Base-by-base conservation (phyloP, 2,113 vertebrate genomes). In the Tachysurus vachellii region DNA sequence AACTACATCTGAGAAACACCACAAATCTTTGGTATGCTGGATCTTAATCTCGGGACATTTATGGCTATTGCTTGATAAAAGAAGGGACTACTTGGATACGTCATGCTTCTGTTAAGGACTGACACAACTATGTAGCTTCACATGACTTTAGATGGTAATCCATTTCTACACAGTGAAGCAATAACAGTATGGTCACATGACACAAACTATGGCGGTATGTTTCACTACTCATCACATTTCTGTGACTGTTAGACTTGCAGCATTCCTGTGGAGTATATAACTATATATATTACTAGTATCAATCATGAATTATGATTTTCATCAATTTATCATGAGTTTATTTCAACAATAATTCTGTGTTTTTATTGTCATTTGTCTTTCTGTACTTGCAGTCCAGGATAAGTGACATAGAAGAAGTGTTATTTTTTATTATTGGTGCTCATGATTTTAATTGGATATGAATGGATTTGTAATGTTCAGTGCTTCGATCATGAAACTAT, bases 281-380 rank as follows among this genome's bases (percentile, higher is more conserved):
- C 90, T 87, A 84, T 80, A 80, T 54, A 54, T 42, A 42, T 50
- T 92, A 93, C 91, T 85, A 94, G 92, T 59, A 91, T 90, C 93
- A 94, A 93, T 94, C 94, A 89, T 86, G 42, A 79, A 91, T 91
- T 93, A 93, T 94, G 93, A 94, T 94, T 92, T 94, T 94, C 93
- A 93, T 94, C 92, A 92, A 89, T 94, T 91, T 93, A 89, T 93
- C 82, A 93, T 94, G 93, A 92, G 92, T 93, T 95, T 85, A 92
- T 93, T 95, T 94, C 68, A 87, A 92, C 87, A 91, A 94, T 93
- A 92, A 94, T 92, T 93, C 92, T 93, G 91, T 93, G 93, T 94
- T 95, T 95, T 88, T 92, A 94, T 93, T 94, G 92, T 93, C 92
- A 92, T 93, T 93, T 95, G 94, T 91, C 91, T 95, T 95, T 94